Conservation (phyloP, 2,113 vertebrate genomes). For the Amphiprion ocellaris region DNA sequence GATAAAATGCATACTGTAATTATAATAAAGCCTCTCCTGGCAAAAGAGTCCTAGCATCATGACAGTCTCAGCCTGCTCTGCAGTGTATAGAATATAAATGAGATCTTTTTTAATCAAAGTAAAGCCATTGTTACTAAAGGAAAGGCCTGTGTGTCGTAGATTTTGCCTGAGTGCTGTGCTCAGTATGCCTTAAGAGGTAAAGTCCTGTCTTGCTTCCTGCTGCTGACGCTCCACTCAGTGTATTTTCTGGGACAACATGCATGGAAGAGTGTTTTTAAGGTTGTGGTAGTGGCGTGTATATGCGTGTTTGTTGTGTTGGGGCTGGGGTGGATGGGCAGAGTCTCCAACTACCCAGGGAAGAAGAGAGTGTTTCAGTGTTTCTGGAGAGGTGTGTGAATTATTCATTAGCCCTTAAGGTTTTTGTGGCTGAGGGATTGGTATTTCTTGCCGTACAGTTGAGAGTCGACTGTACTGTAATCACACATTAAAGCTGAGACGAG, state of each 20-base stretch:
- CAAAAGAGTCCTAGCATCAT: not conserved
- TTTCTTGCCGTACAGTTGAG: slow-evolving; percentile 33
- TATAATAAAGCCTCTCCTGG: slow-evolving; percentile 21
- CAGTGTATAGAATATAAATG: slow-evolving; percentile 41
- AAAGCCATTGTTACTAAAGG: not conserved
- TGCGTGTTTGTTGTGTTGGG: not conserved
- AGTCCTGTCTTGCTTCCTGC: slow-evolving; percentile 30
- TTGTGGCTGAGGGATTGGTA: slow-evolving; percentile 42
- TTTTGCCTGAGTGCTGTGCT: slow-evolving; percentile 15
- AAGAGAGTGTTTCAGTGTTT: slow-evolving; percentile 71
- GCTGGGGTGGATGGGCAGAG: not conserved
- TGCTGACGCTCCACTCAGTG: slow-evolving; percentile 30
- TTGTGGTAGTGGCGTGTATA: not conserved
- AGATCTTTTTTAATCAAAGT: slow-evolving; percentile 38
- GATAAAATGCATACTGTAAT: slow-evolving; percentile 17
- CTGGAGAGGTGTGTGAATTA: slow-evolving; percentile 65
- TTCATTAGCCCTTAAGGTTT: slow-evolving; percentile 62
- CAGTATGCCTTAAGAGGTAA: slow-evolving; percentile 30
- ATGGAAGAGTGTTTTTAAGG: slow-evolving; percentile 38
- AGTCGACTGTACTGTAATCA: slow-evolving; percentile 28
- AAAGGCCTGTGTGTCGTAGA: slow-evolving; percentile 15
- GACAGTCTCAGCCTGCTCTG: not conserved
- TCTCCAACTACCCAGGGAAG: slow-evolving; percentile 19
- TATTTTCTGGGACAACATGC: slow-evolving; percentile 57
- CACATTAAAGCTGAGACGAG: slow-evolving; percentile 51